A percentile compares a stretch with the other conserved stretches of the same genome.
Conservation (phyloP, 2,888 invertebrate species). For the Drosophila melanosoma region DNA sequence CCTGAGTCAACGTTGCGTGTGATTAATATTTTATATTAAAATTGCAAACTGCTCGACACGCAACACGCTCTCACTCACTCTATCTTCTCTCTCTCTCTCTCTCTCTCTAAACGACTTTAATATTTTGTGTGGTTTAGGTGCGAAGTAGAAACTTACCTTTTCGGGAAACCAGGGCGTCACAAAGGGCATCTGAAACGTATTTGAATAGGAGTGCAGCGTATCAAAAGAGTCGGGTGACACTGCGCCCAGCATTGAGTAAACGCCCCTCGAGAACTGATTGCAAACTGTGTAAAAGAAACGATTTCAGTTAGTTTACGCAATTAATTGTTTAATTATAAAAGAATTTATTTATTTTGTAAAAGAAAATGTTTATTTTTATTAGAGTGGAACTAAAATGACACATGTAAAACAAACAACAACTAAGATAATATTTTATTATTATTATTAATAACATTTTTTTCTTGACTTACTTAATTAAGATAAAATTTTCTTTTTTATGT, state of each 20-base stretch:
- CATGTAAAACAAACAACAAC: too few relatives aligned
- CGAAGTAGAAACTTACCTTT: constrained; percentile 87
- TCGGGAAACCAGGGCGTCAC: constrained; percentile 97
- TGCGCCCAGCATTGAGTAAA: constrained; percentile 95
- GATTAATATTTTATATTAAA: constrained; percentile 82
- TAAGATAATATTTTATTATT: too few relatives aligned
- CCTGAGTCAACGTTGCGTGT: constrained; percentile 73
- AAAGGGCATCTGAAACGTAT: constrained; percentile 98
- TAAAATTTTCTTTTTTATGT: too few relatives aligned
- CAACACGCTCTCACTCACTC: not conserved
- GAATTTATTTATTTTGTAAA: not conserved
- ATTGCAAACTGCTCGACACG: constrained; percentile 54
- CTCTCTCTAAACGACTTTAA: constrained; percentile 37
- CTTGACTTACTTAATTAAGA: too few relatives aligned
- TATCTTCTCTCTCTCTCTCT: not conserved
- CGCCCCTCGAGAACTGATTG: constrained; percentile 94
- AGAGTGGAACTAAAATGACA: not conserved
- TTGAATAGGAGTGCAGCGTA: constrained; percentile 96
- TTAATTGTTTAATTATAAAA: not conserved
- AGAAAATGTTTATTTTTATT: not conserved
- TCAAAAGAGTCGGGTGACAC: constrained; percentile 97
- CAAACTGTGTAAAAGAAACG: constrained; percentile 88
- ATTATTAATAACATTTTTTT: too few relatives aligned
- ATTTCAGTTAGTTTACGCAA: not conserved
- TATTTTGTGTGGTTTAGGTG: constrained; percentile 62